A percentile compares a stretch with the other conserved stretches of the same genome.
These are phyloP conservation scores for Ochlodes sylvanus DNA, from an alignment of 2,888 invertebrate species.

Conservation along the genomic window DNA sequence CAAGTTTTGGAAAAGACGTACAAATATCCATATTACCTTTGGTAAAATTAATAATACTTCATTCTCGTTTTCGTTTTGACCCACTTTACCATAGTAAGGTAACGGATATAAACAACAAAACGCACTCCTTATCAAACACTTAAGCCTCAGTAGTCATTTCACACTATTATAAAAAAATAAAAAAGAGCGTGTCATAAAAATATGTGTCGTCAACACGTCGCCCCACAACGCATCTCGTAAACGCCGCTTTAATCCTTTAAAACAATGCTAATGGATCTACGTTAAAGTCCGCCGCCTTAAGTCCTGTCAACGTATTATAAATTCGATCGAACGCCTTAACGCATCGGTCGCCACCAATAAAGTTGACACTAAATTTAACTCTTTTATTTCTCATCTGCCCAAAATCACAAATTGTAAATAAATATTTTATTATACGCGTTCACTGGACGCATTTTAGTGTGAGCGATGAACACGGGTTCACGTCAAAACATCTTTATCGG, in stretches of 20 bases:
- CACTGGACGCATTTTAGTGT: slow-evolving; percentile 83
- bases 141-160: slow-evolving; percentile 75
- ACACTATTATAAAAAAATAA: slow-evolving; percentile 68
- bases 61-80: background rate
- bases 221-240: slow-evolving; percentile 66
- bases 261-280: slow-evolving; percentile 84
- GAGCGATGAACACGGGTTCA: slow-evolving; percentile 84
- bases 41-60: too few species aligned
- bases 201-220: slow-evolving; percentile 70
- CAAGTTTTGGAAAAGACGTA: too few species aligned
- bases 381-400: slow-evolving; percentile 72
- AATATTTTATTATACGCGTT: slow-evolving; percentile 82
- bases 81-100: background rate
- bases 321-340: slow-evolving; percentile 75
- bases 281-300: slow-evolving; percentile 71
- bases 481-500: slow-evolving; percentile 85
- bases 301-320: slow-evolving; percentile 78
- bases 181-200: slow-evolving; percentile 77
- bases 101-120: slow-evolving; percentile 42
- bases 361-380: slow-evolving; percentile 81
- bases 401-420: slow-evolving; percentile 78
- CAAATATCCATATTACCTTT: too few species aligned
- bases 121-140: slow-evolving; percentile 62
- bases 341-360: slow-evolving; percentile 80
- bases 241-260: slow-evolving; percentile 80